Percentiles rank a stretch among this genome's conserved stretches.
Conservation (phyloP, 1,140 invertebrate genomes). For the Apis florea region DNA sequence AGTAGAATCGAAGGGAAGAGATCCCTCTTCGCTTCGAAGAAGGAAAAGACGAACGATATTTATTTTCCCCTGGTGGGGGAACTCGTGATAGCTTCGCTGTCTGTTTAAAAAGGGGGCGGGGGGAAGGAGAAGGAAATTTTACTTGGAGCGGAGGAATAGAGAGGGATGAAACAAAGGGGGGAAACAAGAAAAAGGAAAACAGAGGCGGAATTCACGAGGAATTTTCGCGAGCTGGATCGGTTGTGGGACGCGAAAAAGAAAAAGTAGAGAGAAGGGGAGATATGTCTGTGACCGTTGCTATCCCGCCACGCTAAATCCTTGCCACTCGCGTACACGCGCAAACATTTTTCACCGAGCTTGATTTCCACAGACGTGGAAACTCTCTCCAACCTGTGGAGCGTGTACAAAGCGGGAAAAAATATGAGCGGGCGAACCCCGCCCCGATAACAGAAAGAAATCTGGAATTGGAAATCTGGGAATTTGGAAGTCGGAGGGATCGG, state of each 20-base stretch:
- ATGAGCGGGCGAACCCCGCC: constrained; percentile 42
- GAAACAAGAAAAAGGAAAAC: background rate
- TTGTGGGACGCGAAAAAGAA: background rate
- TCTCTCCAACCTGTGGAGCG: constrained; percentile 52
- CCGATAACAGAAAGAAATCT: constrained; percentile 29
- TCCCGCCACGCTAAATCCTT: constrained; percentile 62
- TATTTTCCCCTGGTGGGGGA: constrained; percentile 18
- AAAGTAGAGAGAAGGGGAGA: constrained; percentile 40
- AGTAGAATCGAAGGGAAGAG: constrained; percentile 8
- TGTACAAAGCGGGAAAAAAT: constrained; percentile 50
- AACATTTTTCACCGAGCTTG: constrained; percentile 61
- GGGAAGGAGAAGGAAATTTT: constrained; percentile 23
- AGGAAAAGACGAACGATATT: constrained; percentile 42
- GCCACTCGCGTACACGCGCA: constrained; percentile 60
- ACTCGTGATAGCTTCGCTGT: constrained; percentile 26
- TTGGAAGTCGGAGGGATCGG: background rate
- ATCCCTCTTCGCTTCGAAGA: constrained; percentile 16
- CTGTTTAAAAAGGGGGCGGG: no score
- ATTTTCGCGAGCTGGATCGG: constrained; percentile 36
- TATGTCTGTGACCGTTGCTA: constrained; percentile 60
- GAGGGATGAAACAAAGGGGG: background rate
- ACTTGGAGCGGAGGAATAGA: background rate
- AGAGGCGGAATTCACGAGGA: constrained; percentile 34
- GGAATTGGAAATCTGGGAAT: no score
- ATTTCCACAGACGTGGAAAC: no score